Conservation (phyloP, 2,113 vertebrate genomes). For the Sebastes schlegelii region DNA sequence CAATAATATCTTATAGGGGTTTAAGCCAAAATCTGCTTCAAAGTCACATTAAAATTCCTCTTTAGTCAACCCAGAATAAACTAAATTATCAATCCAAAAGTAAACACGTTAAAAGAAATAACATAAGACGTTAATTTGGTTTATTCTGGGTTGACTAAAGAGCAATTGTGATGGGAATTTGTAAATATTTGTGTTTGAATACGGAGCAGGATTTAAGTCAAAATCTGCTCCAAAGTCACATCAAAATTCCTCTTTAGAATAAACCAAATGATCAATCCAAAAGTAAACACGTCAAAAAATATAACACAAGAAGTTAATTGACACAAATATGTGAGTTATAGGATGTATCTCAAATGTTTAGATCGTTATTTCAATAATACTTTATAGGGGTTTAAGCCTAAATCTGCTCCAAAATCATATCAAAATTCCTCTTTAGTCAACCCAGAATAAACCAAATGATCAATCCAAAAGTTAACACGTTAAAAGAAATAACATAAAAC, state of each 20-base stretch:
- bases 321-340: neutral
- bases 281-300: neutral
- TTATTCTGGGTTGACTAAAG: too few species aligned
- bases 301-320: neutral
- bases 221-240: neutral
- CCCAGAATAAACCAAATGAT: too few species aligned
- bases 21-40: too few species aligned
- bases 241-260: neutral
- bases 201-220: constrained; percentile 23
- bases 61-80: too few species aligned
- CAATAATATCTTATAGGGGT: neutral
- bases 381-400: neutral
- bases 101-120: too few species aligned
- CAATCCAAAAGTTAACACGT: too few species aligned
- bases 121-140: too few species aligned
- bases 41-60: too few species aligned
- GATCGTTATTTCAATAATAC: neutral
- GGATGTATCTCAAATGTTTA: neutral
- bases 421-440: too few species aligned
- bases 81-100: too few species aligned
- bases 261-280: constrained; percentile 10
- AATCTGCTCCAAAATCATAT: too few species aligned
- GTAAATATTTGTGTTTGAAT: constrained; percentile 51
- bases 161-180: neutral
- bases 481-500: too few species aligned